Evolutionary conservation across 1,140 invertebrate genomes (phyloP).

Genomic region (Scylla paramamosain): DNA sequence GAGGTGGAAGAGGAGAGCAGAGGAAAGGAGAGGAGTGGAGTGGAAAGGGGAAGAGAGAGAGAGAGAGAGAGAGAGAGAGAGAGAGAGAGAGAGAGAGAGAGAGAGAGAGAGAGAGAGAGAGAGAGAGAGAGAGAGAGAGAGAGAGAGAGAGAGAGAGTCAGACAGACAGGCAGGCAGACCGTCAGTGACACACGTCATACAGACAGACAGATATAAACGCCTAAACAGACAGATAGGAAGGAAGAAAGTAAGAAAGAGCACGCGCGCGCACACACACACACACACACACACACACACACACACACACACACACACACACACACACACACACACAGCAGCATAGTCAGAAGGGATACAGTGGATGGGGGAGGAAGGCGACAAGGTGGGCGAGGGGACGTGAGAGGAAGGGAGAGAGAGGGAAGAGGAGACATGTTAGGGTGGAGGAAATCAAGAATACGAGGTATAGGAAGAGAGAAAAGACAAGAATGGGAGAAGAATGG

Average conservation of each 20-base stretch:
- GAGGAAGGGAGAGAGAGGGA: not conserved
- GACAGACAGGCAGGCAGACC: not conserved
- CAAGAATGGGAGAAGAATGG: not conserved
- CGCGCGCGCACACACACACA: no score
- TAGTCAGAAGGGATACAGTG: no score
- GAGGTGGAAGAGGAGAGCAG: not conserved
- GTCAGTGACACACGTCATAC: not conserved
- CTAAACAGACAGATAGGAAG: not conserved
- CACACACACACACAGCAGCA: no score
- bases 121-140: slow-evolving; percentile 41
- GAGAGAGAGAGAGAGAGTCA: not conserved
- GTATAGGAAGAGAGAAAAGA: not conserved
- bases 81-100: slow-evolving; percentile 40
- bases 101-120: slow-evolving; percentile 24
- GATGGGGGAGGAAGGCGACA: no score
- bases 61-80: not conserved
- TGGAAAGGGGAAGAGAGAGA: not conserved
- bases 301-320: no score
- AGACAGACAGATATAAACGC: not conserved
- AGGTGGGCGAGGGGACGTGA: not conserved
- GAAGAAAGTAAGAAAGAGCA: not conserved
- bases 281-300: no score
- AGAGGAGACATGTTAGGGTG: no score
- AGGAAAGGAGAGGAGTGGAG: not conserved
- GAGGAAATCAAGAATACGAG: not conserved